Evolutionary conservation across 2,888 invertebrate species (phyloP).

Genomic region (Clitarchus hookeri): DNA sequence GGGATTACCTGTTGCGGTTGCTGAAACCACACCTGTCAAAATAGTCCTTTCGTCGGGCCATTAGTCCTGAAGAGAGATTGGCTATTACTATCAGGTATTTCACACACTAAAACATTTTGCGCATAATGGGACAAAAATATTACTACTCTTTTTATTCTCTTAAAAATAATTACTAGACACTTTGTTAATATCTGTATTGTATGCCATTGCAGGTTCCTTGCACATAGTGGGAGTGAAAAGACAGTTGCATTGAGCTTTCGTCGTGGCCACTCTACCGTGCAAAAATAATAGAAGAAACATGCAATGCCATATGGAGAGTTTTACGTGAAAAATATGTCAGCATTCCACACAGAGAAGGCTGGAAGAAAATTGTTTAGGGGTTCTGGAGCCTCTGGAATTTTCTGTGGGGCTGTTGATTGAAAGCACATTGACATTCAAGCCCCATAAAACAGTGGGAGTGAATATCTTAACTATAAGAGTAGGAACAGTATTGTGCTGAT

Average conservation of each 20-base stretch:
- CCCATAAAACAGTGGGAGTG: background rate
- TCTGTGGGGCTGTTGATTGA: slow-evolving; percentile 11
- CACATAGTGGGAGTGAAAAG: background rate
- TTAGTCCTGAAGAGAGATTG: too few relatives aligned
- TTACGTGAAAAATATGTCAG: background rate
- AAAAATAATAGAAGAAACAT: background rate
- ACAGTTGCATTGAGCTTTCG: background rate
- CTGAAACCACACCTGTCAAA: too few relatives aligned
- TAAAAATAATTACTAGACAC: too few relatives aligned
- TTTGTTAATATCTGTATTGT: too few relatives aligned
- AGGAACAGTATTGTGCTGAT: background rate
- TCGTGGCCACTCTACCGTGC: background rate
- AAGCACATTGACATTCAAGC: background rate
- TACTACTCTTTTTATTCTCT: too few relatives aligned
- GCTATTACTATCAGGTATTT: too few relatives aligned
- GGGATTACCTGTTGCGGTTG: too few relatives aligned
- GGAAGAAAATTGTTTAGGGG: background rate
- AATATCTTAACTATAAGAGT: background rate
- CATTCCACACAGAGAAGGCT: background rate
- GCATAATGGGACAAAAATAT: too few relatives aligned
- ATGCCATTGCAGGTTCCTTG: background rate
- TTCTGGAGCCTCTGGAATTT: background rate
- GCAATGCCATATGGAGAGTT: background rate
- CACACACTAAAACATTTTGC: too few relatives aligned
- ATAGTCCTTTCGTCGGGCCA: too few relatives aligned